Evolutionary conservation across 1,140 invertebrate genomes (phyloP).

Genomic region (Bombus affinis): DNA sequence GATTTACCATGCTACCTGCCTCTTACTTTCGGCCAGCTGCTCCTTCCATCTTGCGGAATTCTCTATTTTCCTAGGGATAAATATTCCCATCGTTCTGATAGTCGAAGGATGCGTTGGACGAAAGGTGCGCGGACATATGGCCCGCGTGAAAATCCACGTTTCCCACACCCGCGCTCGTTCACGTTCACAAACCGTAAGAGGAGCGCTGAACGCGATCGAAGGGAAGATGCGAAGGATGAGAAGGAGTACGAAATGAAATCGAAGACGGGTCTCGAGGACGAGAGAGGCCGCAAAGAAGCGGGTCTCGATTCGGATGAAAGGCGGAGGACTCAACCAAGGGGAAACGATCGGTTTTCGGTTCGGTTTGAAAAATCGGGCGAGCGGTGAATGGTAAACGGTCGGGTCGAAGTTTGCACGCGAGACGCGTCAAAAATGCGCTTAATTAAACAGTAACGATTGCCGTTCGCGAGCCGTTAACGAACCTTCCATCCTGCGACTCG

Average conservation of each 20-base stretch:
- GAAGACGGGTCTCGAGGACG: constrained; percentile 46
- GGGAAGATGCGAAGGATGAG: background rate
- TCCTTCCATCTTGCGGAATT: background rate
- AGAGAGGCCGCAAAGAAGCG: background rate
- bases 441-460: constrained; percentile 77
- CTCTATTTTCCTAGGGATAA: constrained; percentile 32
- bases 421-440: constrained; percentile 75
- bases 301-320: background rate
- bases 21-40: constrained; percentile 62
- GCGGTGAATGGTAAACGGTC: background rate
- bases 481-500: constrained; percentile 43
- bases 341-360: constrained; percentile 15
- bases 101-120: too few relatives aligned
- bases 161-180: background rate
- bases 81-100: background rate
- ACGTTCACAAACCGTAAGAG: constrained; percentile 4
- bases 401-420: constrained; percentile 17
- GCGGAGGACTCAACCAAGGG: background rate
- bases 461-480: constrained; percentile 69
- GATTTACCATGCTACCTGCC: constrained; percentile 59
- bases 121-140: constrained; percentile 43
- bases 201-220: too few relatives aligned
- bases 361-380: constrained; percentile 29
- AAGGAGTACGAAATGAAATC: constrained; percentile 33
- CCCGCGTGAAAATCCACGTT: constrained; percentile 31